Evolutionary conservation across 2,888 invertebrate genomes (phyloP).

Genomic region (Catocala nupta): DNA sequence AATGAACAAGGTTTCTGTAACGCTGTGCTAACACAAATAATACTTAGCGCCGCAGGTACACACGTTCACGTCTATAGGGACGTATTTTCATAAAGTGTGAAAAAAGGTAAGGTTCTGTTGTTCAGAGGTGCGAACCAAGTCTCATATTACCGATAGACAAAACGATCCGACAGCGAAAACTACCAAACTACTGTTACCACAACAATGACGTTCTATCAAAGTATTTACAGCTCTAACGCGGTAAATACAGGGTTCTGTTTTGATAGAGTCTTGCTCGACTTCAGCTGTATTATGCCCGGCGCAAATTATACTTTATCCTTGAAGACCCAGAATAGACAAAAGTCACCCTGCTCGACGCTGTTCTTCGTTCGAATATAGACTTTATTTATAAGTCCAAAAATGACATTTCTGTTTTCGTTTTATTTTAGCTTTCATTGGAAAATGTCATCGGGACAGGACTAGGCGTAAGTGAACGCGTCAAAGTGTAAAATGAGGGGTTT

Average conservation of each 20-base stretch:
- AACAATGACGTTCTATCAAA: constrained; percentile 21
- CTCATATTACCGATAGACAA: constrained; percentile 84
- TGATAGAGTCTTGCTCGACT: constrained; percentile 45
- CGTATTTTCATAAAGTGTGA: constrained; percentile 75
- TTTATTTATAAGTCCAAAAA: constrained; percentile 62
- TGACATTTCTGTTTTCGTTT: constrained; percentile 56
- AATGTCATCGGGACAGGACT: constrained; percentile 83
- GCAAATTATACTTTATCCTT: constrained; percentile 79
- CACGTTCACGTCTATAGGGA: constrained; percentile 61
- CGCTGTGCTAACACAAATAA: constrained; percentile 43
- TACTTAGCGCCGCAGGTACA: constrained; percentile 66
- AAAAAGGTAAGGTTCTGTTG: constrained; percentile 79
- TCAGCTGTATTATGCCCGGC: constrained; percentile 63
- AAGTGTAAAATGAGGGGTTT: constrained; percentile 88
- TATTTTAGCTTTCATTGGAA: constrained; percentile 75
- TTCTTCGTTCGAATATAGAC: constrained; percentile 64
- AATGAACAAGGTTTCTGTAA: constrained; percentile 36
- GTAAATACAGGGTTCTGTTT: constrained; percentile 61
- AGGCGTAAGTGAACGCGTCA: constrained; percentile 86
- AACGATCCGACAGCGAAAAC: constrained; percentile 70
- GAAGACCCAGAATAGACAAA: constrained; percentile 84
- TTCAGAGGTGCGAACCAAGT: constrained; percentile 83
- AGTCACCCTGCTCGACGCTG: constrained; percentile 68
- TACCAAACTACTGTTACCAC: constrained; percentile 50
- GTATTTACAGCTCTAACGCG: constrained; percentile 57